These are phyloP conservation scores for Grammomys surdaster DNA, from an alignment of 2,113 vertebrate species.

Conservation along the genomic window DNA sequence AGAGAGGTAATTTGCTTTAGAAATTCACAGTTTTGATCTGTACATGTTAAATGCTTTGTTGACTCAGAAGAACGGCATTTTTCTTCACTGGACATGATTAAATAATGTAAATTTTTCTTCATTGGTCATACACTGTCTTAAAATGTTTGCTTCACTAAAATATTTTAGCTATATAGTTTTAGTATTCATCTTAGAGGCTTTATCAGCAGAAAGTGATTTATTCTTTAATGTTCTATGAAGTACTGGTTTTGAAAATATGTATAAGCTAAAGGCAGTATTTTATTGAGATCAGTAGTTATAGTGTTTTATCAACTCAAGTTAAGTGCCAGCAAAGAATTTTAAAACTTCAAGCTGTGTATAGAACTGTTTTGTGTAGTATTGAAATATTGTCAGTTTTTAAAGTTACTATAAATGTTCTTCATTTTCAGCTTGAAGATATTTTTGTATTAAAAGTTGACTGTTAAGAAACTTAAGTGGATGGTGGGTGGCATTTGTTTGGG, in stretches of 20 bases:
- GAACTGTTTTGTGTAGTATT: conserved; percentile 68
- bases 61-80: conserved; percentile 48
- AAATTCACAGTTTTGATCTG: conserved; percentile 50
- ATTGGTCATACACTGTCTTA: conserved; percentile 59
- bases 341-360: conserved; percentile 74
- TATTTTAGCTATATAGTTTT: conserved; percentile 69
- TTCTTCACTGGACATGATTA: conserved; percentile 61
- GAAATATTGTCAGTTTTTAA: conserved; percentile 78
- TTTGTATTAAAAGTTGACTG: conserved; percentile 78
- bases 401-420: conserved; percentile 71
- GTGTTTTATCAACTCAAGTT: conserved; percentile 65
- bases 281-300: conserved; percentile 66
- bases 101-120: conserved; percentile 63
- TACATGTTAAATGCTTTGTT: conserved; percentile 45
- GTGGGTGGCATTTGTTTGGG: conserved; percentile 71
- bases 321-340: conserved; percentile 73
- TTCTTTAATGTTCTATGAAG: conserved; percentile 71
- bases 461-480: conserved; percentile 62
- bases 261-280: conserved; percentile 75
- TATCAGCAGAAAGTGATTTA: conserved; percentile 66
- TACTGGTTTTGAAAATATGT: conserved; percentile 65
- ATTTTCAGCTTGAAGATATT: conserved; percentile 76
- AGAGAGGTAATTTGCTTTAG: conserved; percentile 6
- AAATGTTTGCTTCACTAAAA: conserved; percentile 61
- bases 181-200: conserved; percentile 69